Base-by-base conservation (phyloP, 2,888 invertebrate genomes). In the Cylindroiulus punctatus region DNA sequence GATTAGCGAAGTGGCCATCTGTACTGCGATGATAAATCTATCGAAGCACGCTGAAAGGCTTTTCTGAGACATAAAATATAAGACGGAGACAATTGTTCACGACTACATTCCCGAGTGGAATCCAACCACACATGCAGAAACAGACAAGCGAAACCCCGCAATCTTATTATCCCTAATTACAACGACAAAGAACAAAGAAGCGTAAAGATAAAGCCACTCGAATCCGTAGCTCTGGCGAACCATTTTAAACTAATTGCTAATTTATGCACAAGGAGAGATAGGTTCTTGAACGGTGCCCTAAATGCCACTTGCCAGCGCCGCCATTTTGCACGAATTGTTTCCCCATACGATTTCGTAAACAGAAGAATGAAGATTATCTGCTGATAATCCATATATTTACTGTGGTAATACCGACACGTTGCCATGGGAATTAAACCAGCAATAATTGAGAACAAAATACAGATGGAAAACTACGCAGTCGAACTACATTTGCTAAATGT, bases 1-100 rank as follows among this genome's bases (percentile, higher is more conserved):
- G 52, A 52, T 52, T 52, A 52, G 52, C 52, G 52, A 52, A 52
- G 52, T 52, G 52, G 52, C 52, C 52, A 52, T 52, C 52, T 52
- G 19, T 52, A 1, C 52, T 52, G n/a, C 19, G 5, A 52, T 52
- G 52, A 52, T 52, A 52, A 52, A 52, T 52, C n/a, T 52, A 52
- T 52, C n/a, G 19, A 19, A 52, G n/a, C 52, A 52, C 52, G 52
- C 52, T 52, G 52, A 52, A 19, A 19, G 19, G 52, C n/a, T 19
- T 52, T 52, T n/a, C 52, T 19, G 19, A 52, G 19, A 52, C 52
- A 52, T 52, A 19, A 52, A 52, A 52, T 52, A 52, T 52, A 52
- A 52, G 52, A 52, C 52, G 5, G 4, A 10, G 52, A 52, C 52
- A 19, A 52, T 52, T 52, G 52, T 52, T 52, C 52, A 52, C 52